Base-by-base conservation (phyloP, 2,113 vertebrate species). In the Anseranas semipalmata region DNA sequence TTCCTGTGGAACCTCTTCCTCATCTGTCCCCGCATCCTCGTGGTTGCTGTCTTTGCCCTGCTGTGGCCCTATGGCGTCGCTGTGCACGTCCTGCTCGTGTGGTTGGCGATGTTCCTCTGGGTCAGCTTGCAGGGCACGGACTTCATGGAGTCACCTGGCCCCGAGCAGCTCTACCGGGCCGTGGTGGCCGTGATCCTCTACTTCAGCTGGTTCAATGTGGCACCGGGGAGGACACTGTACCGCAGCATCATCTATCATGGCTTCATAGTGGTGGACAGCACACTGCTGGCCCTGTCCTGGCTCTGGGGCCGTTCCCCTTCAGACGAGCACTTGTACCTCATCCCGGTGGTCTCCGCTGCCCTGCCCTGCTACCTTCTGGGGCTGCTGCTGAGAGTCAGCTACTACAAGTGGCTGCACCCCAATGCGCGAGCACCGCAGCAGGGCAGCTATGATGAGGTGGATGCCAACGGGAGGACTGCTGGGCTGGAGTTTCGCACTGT, bases 121-220 rank as follows among this genome's bases (percentile, higher is more conserved):
- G 98, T 97, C 10, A 98, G 97, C 92, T 93, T 95, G 21, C 99
- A 99, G 98, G 93, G 83, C 72, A 99, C 99, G 0, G 63, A 97
- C 87, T 99, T 99, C 72, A 99, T 99, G 99, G 99, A 99, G 22
- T 98, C 96, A 0, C 7, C 53, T 0, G n/a, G 65, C 1, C 98
- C 98, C 0, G 99, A 99, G 97, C 98, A 98, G 98, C 98, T 99
- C 15, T 99, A 99, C 97, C 98, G 99, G 28, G 98, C 97, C 71
- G 85, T 98, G 0, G 98, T 99, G 37, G 99, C 98, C 0, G 96
- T 99, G 56, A 98, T 99, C 73, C 99, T 99, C 93, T 99, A 99
- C 95, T 99, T 99, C 98, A 99, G 99, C 97, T 99, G 99, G 99
- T 99, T 99, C 92, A 99, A 99, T 0, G 98, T 99, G 82, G 95